Evolutionary conservation across 2,888 invertebrate genomes (phyloP).

Genomic region (Athripsodes cinereus): DNA sequence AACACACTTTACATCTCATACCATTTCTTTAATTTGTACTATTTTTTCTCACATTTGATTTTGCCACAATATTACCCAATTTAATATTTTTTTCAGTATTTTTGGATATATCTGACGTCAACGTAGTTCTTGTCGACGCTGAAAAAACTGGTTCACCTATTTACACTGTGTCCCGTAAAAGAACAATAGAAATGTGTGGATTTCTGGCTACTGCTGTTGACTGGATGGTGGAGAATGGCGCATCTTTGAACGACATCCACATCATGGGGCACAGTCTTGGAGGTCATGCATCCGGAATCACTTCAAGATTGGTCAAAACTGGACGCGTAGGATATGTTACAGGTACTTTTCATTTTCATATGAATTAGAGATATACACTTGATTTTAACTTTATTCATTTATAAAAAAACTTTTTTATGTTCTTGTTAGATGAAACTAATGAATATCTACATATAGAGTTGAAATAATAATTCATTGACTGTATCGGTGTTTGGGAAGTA

Average conservation of each 20-base stretch:
- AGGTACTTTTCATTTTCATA: too few relatives aligned
- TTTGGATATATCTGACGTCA: conserved; percentile 13
- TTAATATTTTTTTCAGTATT: conserved; percentile 18
- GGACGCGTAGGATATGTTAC: conserved; percentile 49
- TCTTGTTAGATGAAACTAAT: too few relatives aligned
- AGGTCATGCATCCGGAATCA: conserved; percentile 51
- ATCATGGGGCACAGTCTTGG: conserved; percentile 55
- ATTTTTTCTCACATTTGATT: too few relatives aligned
- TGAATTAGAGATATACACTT: too few relatives aligned
- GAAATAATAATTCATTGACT: too few relatives aligned
- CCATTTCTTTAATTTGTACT: too few relatives aligned
- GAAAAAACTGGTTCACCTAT: not conserved
- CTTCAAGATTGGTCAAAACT: conserved; percentile 47
- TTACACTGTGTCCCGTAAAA: conserved; percentile 8
- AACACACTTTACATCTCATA: too few relatives aligned
- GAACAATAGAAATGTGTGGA: conserved; percentile 1
- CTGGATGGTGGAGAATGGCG: conserved; percentile 13
- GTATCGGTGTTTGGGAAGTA: too few relatives aligned
- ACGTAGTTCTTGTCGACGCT: conserved; percentile 20
- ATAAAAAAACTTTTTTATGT: too few relatives aligned
- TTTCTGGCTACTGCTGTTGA: conserved; percentile 7
- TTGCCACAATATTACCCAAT: too few relatives aligned
- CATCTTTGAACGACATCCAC: conserved; percentile 34
- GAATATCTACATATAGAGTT: too few relatives aligned
- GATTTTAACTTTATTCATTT: too few relatives aligned